These are phyloP conservation scores for Esperia sulphurella DNA, from an alignment of 2,888 invertebrate genomes.

Conservation along the genomic window DNA sequence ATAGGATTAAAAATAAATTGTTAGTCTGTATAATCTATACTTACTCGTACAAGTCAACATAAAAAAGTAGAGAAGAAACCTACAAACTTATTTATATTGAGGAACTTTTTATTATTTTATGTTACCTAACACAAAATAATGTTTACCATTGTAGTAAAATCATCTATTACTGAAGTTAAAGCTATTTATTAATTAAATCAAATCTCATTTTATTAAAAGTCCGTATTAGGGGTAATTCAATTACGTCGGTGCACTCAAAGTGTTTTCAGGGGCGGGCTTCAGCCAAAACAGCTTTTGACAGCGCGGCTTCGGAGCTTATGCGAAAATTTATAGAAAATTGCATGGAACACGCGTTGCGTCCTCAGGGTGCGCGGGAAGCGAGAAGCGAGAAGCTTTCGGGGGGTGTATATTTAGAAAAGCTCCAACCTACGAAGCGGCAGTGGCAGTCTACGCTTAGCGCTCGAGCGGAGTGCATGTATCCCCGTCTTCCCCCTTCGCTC, in stretches of 20 bases:
- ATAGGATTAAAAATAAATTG: no score
- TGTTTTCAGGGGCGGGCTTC: constrained; percentile 43
- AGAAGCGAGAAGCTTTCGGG: constrained; percentile 36
- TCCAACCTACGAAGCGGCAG: constrained; percentile 28
- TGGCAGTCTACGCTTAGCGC: constrained; percentile 59
- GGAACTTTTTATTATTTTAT: no score
- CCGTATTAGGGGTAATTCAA: constrained; percentile 59
- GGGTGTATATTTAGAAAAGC: constrained; percentile 76
- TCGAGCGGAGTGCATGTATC: constrained; percentile 50
- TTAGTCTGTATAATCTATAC: no score
- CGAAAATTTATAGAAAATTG: constrained; percentile 78
- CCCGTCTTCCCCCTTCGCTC: constrained; percentile 28
- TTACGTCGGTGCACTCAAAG: constrained; percentile 50
- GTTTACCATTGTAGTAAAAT: no score
- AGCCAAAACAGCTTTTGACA: constrained; percentile 74
- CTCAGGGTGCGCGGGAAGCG: constrained; percentile 61
- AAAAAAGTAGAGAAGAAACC: no score
- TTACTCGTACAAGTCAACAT: no score
- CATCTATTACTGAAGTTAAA: background rate
- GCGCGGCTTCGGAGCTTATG: constrained; percentile 69
- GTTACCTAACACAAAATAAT: no score
- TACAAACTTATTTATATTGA: no score
- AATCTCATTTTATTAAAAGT: constrained; percentile 19
- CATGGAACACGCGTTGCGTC: constrained; percentile 68
- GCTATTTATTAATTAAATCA: background rate